These are phyloP conservation scores for Sturnus vulgaris DNA, from an alignment of 2,113 vertebrate species.

Conservation along the genomic window DNA sequence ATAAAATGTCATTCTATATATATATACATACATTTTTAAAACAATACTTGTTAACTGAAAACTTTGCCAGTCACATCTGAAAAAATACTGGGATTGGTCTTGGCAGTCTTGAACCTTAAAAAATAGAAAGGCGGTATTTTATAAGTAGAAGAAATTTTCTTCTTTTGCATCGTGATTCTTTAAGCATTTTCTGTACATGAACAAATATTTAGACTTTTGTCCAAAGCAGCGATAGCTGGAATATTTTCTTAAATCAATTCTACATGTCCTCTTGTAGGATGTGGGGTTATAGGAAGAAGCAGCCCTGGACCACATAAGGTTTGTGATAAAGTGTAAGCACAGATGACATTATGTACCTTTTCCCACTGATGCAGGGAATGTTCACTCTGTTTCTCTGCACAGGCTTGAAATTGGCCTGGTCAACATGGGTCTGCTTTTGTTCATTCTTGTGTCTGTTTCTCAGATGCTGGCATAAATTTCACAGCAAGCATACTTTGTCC, in stretches of 20 bases:
- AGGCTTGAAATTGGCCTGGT: background rate
- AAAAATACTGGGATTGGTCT: background rate
- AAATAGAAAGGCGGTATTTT: background rate
- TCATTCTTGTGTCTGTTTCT: background rate
- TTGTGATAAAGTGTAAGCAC: background rate
- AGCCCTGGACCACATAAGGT: background rate
- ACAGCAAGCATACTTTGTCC: background rate
- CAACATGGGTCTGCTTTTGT: background rate
- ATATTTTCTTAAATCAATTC: background rate
- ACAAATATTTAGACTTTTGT: background rate
- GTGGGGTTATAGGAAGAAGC: background rate
- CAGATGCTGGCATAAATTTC: background rate
- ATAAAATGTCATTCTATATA: slow-evolving; percentile 1
- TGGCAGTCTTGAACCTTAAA: background rate
- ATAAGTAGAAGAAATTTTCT: background rate
- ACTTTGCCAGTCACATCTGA: slow-evolving; percentile 7
- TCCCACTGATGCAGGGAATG: background rate
- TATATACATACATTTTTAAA: background rate
- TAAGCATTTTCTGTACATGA: background rate
- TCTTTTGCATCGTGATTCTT: background rate
- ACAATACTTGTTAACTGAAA: slow-evolving; percentile 9
- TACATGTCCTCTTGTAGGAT: background rate
- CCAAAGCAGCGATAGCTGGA: background rate
- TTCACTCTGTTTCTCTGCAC: background rate
- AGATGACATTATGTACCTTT: background rate